Evolutionary conservation across 2,797 vertebrate species (phyloP).

Genomic region (Bucorvus abyssinicus): DNA sequence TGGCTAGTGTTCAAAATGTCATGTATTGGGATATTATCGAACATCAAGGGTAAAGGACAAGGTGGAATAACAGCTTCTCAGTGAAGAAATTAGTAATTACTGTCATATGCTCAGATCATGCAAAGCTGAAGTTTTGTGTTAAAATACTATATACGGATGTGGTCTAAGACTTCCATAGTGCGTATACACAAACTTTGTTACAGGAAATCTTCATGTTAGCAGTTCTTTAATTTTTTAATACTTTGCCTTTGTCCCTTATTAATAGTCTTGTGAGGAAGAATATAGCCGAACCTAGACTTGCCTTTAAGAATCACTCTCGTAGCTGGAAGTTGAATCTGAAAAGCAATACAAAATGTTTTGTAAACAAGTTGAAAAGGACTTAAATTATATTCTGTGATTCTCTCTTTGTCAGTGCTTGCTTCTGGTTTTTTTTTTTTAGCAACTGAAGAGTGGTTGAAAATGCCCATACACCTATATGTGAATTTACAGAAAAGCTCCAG

Average conservation of each 20-base stretch:
- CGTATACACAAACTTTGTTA: background rate
- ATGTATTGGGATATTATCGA: background rate
- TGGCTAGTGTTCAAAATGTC: background rate
- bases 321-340: background rate
- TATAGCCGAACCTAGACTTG: background rate
- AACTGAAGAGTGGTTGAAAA: background rate
- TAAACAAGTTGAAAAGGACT: background rate
- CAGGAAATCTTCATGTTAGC: background rate
- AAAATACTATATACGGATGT: background rate
- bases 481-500: background rate
- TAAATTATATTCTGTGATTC: background rate
- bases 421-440: background rate
- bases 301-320: background rate
- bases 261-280: background rate
- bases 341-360: background rate
- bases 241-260: background rate
- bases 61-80: background rate
- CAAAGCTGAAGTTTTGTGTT: background rate
- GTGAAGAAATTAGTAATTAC: background rate
- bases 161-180: background rate
- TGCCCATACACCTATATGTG: background rate
- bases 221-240: background rate
- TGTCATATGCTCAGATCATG: background rate
- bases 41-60: background rate
- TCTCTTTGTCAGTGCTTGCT: background rate